Conservation (phyloP, 1,140 invertebrate species). For the Phthorimaea operculella region DNA sequence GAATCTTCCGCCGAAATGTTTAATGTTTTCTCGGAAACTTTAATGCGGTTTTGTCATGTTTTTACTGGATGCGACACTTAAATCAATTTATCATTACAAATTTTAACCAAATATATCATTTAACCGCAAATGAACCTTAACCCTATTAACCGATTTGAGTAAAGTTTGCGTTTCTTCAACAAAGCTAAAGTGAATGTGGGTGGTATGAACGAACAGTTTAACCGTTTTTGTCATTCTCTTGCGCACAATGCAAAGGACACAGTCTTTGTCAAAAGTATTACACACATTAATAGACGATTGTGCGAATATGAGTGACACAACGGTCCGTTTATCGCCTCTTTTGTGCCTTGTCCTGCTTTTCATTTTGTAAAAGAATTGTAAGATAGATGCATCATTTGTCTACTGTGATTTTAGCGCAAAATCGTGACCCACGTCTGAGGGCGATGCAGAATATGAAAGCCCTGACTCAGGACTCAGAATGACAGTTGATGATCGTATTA, state of each 20-base stretch:
- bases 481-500: neutral
- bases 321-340: neutral
- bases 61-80: no score
- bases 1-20: no score
- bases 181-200: slow-evolving; percentile 3
- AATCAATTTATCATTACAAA: no score
- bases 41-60: no score
- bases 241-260: slow-evolving; percentile 3
- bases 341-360: neutral
- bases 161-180: neutral
- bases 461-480: no score
- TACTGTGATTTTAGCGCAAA: no score
- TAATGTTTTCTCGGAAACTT: no score
- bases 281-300: slow-evolving; percentile 2
- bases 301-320: slow-evolving; percentile 3
- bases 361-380: no score
- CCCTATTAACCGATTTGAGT: neutral
- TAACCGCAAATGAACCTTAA: neutral
- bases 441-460: no score
- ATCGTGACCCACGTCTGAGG: no score
- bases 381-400: no score
- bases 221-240: neutral
- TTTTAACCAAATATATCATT: no score
- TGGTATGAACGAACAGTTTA: neutral
- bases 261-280: slow-evolving; percentile 4